Evolutionary conservation across 2,888 invertebrate species (phyloP).

Genomic region (Morpho deidamia): DNA sequence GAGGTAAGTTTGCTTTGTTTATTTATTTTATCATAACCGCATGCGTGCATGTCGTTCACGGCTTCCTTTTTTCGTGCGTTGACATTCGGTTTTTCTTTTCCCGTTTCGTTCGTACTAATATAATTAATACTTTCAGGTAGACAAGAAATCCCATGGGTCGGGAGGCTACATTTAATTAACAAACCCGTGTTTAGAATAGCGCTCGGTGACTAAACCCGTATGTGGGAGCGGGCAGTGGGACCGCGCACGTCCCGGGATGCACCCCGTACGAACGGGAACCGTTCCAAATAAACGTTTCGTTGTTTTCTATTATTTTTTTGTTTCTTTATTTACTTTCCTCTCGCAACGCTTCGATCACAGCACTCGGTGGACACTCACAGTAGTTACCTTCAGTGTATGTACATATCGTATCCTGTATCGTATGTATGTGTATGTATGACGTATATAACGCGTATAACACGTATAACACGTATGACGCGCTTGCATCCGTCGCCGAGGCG

Average conservation of each 20-base stretch:
- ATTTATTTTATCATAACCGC: slow-evolving; percentile 32
- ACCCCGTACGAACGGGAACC: slow-evolving; percentile 15
- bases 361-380: slow-evolving; percentile 76
- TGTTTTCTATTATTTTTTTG: slow-evolving; percentile 56
- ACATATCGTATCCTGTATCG: slow-evolving; percentile 32
- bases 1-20: slow-evolving; percentile 56
- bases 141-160: slow-evolving; percentile 74
- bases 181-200: slow-evolving; percentile 45
- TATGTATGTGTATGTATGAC: slow-evolving; percentile 34
- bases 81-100: slow-evolving; percentile 44
- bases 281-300: slow-evolving; percentile 56
- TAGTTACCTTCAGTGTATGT: slow-evolving; percentile 50
- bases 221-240: slow-evolving; percentile 5
- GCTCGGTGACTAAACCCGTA: slow-evolving; percentile 51
- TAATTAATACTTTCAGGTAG: slow-evolving; percentile 77
- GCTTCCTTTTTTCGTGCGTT: slow-evolving; percentile 51
- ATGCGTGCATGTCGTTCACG: slow-evolving; percentile 54
- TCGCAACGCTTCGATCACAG: slow-evolving; percentile 75
- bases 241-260: slow-evolving; percentile 5
- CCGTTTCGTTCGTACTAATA: slow-evolving; percentile 73
- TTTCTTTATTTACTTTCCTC: slow-evolving; percentile 65
- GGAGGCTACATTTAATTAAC: slow-evolving; percentile 72
- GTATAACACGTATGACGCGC: slow-evolving; percentile 61
- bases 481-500: slow-evolving; percentile 58
- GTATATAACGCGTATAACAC: slow-evolving; percentile 57